Evolutionary conservation across 2,797 vertebrate species (phyloP).

Genomic region (Rhinoraja longicauda): DNA sequence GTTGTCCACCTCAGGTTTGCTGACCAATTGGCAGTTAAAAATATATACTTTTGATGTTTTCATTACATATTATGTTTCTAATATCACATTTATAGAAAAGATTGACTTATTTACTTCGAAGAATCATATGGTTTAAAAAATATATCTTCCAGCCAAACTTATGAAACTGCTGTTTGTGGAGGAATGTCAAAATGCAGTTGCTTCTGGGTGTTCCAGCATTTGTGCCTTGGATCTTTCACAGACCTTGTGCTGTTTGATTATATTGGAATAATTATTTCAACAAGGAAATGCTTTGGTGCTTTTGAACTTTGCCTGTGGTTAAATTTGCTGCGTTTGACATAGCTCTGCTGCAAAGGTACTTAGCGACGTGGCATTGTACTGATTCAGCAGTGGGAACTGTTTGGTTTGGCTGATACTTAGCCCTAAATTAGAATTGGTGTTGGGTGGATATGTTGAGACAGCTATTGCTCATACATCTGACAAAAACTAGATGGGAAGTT

Average conservation of each 20-base stretch:
- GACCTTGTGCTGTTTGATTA: constrained; percentile 36
- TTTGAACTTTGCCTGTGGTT: constrained; percentile 38
- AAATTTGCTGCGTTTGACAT: constrained; percentile 37
- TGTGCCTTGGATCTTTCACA: constrained; percentile 36
- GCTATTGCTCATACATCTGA: constrained; percentile 43
- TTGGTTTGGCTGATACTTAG: constrained; percentile 48
- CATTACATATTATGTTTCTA: not conserved
- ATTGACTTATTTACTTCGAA: constrained; percentile 24
- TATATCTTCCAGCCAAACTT: constrained; percentile 12
- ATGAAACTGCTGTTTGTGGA: not conserved
- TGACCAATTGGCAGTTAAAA: not conserved
- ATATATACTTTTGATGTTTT: not conserved
- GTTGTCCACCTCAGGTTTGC: not conserved
- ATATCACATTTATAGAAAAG: not conserved
- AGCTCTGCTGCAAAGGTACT: constrained; percentile 49
- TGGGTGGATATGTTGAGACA: constrained; percentile 42
- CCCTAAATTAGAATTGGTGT: constrained; percentile 33
- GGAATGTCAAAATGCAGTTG: not conserved
- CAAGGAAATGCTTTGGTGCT: constrained; percentile 38
- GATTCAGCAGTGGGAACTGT: constrained; percentile 22
- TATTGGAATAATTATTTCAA: constrained; percentile 39
- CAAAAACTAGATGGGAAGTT: not conserved
- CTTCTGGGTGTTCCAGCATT: constrained; percentile 34
- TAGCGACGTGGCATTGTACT: constrained; percentile 52
- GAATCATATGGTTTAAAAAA: not conserved